Evolutionary conservation across 2,113 vertebrate species (phyloP).

Genomic region (Casuarius casuarius): DNA sequence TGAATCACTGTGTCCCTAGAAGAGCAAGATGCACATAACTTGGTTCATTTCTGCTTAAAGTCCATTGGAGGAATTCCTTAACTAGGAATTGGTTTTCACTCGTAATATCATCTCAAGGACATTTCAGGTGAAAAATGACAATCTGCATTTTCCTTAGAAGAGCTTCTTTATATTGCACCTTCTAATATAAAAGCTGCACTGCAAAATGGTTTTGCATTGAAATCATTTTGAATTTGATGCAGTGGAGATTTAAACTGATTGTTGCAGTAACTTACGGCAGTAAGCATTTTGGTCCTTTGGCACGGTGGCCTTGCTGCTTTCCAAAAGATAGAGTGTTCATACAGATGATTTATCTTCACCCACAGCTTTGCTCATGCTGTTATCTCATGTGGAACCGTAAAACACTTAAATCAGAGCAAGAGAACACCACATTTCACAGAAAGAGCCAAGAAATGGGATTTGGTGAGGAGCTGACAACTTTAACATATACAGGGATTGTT

Average conservation of each 20-base stretch:
- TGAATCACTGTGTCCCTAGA: not conserved
- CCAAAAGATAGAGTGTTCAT: not conserved
- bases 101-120: not conserved
- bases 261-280: not conserved
- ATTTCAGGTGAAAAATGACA: not conserved
- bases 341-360: conserved; percentile 43
- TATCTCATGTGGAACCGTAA: conserved; percentile 35
- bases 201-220: not conserved
- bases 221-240: conserved; percentile 25
- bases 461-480: not conserved
- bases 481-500: not conserved
- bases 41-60: not conserved
- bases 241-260: conserved; percentile 12
- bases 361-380: conserved; percentile 42
- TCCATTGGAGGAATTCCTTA: not conserved
- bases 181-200: not conserved
- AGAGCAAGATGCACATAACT: not conserved
- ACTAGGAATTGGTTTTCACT: not conserved
- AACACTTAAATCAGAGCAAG: conserved; percentile 20
- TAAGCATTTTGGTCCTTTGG: not conserved
- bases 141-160: not conserved
- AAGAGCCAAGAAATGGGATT: conserved; percentile 33
- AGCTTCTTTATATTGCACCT: not conserved
- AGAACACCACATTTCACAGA: not conserved
- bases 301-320: not conserved